These are phyloP conservation scores for Psittacula derbiana DNA, from an alignment of 2,797 vertebrate species.

Conservation along the genomic window DNA sequence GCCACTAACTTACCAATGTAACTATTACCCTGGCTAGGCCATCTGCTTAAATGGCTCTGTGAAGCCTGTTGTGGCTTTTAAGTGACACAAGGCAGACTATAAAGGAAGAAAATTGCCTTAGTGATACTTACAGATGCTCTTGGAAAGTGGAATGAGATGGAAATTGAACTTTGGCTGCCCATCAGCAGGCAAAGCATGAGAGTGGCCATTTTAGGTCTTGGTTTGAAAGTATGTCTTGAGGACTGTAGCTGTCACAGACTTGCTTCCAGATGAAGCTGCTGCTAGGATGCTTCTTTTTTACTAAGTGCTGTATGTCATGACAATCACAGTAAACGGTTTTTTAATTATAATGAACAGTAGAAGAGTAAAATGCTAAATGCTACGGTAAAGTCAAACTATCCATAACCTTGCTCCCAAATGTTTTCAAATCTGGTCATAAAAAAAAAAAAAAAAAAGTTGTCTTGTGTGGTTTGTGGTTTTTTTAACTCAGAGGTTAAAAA, in stretches of 20 bases:
- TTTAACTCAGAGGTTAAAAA: background rate
- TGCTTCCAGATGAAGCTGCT: background rate
- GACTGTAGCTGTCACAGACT: accelerated
- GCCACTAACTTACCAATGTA: background rate
- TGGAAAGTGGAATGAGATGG: background rate
- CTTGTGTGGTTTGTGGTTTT: background rate
- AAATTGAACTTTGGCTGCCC: background rate
- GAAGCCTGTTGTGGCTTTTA: background rate
- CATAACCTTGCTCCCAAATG: background rate
- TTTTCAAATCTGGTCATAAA: background rate
- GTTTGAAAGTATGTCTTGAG: background rate
- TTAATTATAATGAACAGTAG: background rate
- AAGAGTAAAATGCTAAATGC: background rate
- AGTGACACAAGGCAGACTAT: background rate
- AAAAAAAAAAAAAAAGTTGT: background rate
- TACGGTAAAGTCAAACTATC: background rate
- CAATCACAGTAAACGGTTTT: background rate
- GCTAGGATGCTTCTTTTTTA: background rate
- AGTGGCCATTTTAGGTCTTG: background rate
- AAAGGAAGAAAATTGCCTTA: background rate
- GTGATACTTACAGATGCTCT: background rate
- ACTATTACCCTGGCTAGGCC: background rate
- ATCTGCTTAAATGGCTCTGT: background rate
- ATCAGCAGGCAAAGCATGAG: background rate
- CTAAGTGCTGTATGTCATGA: background rate